Evolutionary conservation across 37 sponge, comb jelly and placozoan species (phyloP).

Genomic region (Petrosia ficiformis): DNA sequence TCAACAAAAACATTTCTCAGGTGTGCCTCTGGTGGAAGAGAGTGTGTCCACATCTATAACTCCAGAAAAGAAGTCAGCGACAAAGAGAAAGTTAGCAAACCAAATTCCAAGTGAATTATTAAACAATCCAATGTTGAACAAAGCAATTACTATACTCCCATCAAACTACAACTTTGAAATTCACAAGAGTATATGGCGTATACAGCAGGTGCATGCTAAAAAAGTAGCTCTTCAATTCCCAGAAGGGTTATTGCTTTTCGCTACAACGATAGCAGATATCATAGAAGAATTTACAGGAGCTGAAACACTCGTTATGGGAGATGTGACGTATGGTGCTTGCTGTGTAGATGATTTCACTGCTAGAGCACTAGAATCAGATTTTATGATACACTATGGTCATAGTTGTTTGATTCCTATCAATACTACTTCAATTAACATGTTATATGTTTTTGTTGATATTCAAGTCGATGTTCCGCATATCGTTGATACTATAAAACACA

Average conservation of each 20-base stretch:
- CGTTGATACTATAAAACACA: constrained; percentile 67
- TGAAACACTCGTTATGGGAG: constrained; percentile 89
- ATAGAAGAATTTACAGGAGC: constrained; percentile 76
- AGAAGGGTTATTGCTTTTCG: constrained; percentile 89
- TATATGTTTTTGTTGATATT: constrained; percentile 97
- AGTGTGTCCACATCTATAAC: background rate
- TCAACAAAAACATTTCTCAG: background rate
- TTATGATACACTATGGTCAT: constrained; percentile 95
- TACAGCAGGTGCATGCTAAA: constrained; percentile 51
- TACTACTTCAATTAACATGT: constrained; percentile 77
- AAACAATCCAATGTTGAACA: constrained; percentile 59
- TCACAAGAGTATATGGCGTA: constrained; percentile 90
- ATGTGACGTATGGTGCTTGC: constrained; percentile 97
- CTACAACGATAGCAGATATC: constrained; percentile 84
- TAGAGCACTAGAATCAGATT: constrained; percentile 78
- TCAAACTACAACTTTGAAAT: constrained; percentile 97
- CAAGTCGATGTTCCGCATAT: constrained; percentile 86
- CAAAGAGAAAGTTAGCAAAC: constrained; percentile 40
- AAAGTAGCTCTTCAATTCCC: constrained; percentile 93
- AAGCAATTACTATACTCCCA: constrained; percentile 73
- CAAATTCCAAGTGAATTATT: constrained; percentile 77
- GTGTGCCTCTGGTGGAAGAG: background rate
- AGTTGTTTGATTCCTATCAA: constrained; percentile 89
- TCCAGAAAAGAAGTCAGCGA: constrained; percentile 1
- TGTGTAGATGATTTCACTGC: constrained; percentile 98